Evolutionary conservation across 2,797 vertebrate genomes (phyloP), one percentile per base, ranked within the genome.

Genomic region (Hirundo rustica): DNA sequence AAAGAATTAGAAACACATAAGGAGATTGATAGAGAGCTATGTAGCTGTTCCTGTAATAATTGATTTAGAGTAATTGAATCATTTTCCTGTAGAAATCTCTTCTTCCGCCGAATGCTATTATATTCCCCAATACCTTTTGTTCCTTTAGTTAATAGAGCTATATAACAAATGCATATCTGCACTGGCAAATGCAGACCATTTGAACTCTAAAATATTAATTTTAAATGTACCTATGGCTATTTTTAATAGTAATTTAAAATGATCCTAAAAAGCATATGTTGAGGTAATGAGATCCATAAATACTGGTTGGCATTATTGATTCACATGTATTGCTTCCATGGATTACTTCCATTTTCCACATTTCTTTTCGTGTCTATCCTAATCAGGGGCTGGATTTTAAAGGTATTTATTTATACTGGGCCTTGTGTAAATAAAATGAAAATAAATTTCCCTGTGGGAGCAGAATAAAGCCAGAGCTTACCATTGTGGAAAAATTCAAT

Each of bases 141-240:
- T 96, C 93, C 88, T 95, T 95, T 76, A 87, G 89, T 82, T 97
- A 96, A 96, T 96, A 95, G 95, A 96, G 54, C 93, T 65, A 51
- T 95, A 91, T 94, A 96, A 88, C 91, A 95, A 92, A 95, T 87
- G 74, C 68, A 58, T 95, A 90, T 92, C 88, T 95, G 32, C 61
- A 72, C 48, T 88, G 85, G 88, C 70, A 95, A 95, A 95, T 85
- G 88, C 57, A 85, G 94, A 76, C 88, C 93, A 77, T 81, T 95
- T 97, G 90, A 97, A 95, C 95, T 94, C 88, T 95, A 81, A 96
- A 95, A 95, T 97, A 96, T 96, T 97, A 96, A 97, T 97, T 96
- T 96, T 94, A 79, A 92, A 91, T 95, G 84, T 92, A 96, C 77
- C 80, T 95, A 89, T 95, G 91, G 74, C 94, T 95, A 95, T 95